Evolutionary conservation across 2,113 vertebrate species (phyloP).

Genomic region (Antigone vipio): DNA sequence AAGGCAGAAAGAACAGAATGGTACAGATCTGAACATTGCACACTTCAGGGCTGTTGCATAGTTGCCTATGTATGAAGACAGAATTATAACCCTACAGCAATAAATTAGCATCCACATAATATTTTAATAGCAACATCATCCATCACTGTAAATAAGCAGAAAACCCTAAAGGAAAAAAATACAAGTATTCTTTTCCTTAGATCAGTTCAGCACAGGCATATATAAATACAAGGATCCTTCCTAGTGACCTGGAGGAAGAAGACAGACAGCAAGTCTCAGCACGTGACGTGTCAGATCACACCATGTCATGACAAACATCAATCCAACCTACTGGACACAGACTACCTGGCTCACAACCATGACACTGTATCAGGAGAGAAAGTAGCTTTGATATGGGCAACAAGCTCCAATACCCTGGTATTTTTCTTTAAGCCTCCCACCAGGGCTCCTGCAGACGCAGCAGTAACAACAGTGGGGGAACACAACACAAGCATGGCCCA

Average conservation of each 20-base stretch:
- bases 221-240: not conserved
- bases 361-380: not conserved
- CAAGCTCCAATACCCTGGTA: accelerated
- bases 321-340: not conserved
- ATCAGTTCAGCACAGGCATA: not conserved
- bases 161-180: not conserved
- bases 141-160: not conserved
- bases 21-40: not conserved
- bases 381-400: not conserved
- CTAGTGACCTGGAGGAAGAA: not conserved
- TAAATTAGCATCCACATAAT: not conserved
- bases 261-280: not conserved
- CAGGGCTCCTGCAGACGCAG: not conserved
- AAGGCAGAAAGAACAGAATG: not conserved
- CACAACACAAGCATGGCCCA: not conserved
- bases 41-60: not conserved
- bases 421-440: not conserved
- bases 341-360: not conserved
- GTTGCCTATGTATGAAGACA: not conserved
- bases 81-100: not conserved
- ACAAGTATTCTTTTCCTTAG: not conserved
- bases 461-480: not conserved
- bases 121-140: not conserved
- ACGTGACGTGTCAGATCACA: not conserved
- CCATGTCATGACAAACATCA: not conserved